These are phyloP conservation scores for Gibbula magus DNA, from an alignment of 2,888 invertebrate genomes.

Conservation along the genomic window DNA sequence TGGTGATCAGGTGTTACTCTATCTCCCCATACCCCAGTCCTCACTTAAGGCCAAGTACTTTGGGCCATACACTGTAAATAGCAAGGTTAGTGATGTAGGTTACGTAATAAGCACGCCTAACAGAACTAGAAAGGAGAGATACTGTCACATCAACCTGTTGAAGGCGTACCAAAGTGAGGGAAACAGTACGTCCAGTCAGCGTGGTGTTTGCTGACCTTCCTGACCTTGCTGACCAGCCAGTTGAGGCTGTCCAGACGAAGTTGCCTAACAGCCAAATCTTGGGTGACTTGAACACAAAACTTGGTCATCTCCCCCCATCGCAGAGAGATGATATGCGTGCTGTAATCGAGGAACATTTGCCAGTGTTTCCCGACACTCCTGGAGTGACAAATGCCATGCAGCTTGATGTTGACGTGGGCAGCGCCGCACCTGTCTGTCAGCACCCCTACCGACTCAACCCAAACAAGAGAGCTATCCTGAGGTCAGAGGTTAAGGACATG, in stretches of 20 bases:
- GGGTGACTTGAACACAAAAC: constrained; percentile 24
- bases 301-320: background rate
- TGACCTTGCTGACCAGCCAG: background rate
- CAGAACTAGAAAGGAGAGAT: background rate
- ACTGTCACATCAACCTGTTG: background rate
- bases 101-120: constrained; percentile 28
- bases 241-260: background rate
- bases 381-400: constrained; percentile 31
- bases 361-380: constrained; percentile 45
- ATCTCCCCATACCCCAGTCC: constrained; percentile 15
- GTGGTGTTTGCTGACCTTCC: background rate
- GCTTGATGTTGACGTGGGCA: constrained; percentile 37
- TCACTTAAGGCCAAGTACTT: constrained; percentile 40
- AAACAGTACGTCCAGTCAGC: background rate
- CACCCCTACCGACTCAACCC: constrained; percentile 44
- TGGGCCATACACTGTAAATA: constrained; percentile 39
- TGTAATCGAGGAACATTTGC: constrained; percentile 10
- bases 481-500: background rate
- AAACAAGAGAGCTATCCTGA: constrained; percentile 4
- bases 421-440: constrained; percentile 39
- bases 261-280: background rate
- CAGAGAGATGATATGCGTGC: background rate
- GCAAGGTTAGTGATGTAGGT: constrained; percentile 34
- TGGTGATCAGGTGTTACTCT: background rate
- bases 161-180: background rate